Evolutionary conservation across 2,888 invertebrate species (phyloP).

Genomic region (Nezara viridula): DNA sequence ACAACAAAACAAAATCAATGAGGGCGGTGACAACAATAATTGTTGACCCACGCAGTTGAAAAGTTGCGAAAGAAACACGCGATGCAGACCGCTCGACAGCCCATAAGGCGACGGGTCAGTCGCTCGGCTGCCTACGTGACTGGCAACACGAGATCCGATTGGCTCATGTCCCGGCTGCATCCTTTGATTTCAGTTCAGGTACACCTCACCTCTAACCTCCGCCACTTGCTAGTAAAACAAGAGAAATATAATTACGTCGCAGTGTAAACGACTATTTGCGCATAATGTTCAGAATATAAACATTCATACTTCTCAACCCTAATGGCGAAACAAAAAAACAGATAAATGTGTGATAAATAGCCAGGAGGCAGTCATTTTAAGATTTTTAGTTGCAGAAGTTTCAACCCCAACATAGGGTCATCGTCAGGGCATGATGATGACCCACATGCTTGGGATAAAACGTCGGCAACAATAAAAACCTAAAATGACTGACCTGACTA

Average conservation of each 20-base stretch:
- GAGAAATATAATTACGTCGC: not conserved
- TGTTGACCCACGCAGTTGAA: not conserved
- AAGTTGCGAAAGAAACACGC: not conserved
- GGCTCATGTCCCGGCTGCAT: conserved; percentile 8
- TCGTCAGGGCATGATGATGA: too few species aligned
- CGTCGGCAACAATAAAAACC: too few species aligned
- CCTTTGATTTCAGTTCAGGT: not conserved
- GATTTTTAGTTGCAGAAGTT: too few species aligned
- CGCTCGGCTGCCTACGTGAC: conserved; percentile 22
- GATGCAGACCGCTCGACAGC: not conserved
- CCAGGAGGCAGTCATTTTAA: too few species aligned
- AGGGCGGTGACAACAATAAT: too few species aligned
- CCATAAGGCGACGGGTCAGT: not conserved
- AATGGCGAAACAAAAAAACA: too few species aligned
- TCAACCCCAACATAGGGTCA: too few species aligned
- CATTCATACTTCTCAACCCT: too few species aligned
- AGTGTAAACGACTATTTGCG: not conserved
- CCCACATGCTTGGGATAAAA: too few species aligned
- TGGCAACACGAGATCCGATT: not conserved
- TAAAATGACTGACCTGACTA: too few species aligned
- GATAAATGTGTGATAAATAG: too few species aligned
- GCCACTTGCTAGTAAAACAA: not conserved
- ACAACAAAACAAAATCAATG: too few species aligned
- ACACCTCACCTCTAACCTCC: not conserved
- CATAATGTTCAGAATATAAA: not conserved